Percentiles rank a stretch among this genome's conserved stretches.
phyloP scores from a whole-genome alignment of 2,113 vertebrate genomes.

The Spilogale gracilis region DNA sequence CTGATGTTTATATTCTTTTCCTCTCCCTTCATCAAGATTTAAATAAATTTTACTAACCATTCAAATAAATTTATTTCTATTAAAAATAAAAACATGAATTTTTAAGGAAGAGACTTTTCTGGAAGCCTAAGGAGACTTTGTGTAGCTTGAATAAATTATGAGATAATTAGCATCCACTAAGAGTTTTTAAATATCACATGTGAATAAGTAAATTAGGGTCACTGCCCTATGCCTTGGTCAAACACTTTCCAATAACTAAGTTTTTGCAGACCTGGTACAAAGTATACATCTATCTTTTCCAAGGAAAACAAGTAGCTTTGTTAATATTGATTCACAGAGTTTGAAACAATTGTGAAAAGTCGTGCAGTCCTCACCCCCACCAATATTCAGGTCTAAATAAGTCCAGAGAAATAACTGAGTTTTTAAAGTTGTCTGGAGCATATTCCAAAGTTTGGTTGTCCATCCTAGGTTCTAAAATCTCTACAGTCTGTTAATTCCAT shows the following conservation, averaged over 20 bases:
- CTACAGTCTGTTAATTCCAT: not conserved
- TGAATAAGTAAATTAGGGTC: not conserved
- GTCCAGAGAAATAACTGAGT: not conserved
- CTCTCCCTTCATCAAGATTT: not conserved
- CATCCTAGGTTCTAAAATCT: not conserved
- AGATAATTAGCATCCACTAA: not conserved
- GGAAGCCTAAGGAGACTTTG: not conserved
- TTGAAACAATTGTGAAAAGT: not conserved
- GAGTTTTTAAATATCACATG: not conserved
- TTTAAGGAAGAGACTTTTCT: not conserved
- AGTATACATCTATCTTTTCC: not conserved
- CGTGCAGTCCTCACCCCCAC: not conserved
- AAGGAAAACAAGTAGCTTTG: not conserved
- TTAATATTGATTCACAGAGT: not conserved
- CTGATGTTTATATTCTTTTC: not conserved
- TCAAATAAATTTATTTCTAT: not conserved
- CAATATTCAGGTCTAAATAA: not conserved
- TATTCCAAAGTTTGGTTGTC: not conserved
- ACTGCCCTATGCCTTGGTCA: not conserved
- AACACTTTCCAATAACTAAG: not conserved
- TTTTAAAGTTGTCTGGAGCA: not conserved
- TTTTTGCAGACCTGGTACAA: not conserved
- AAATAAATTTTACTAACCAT: slow-evolving; percentile 36
- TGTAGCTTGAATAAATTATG: not conserved
- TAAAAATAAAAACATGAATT: not conserved